These are phyloP conservation scores for Anguilla pacifica DNA, from an alignment of 2,797 vertebrate genomes.

Conservation along the genomic window DNA sequence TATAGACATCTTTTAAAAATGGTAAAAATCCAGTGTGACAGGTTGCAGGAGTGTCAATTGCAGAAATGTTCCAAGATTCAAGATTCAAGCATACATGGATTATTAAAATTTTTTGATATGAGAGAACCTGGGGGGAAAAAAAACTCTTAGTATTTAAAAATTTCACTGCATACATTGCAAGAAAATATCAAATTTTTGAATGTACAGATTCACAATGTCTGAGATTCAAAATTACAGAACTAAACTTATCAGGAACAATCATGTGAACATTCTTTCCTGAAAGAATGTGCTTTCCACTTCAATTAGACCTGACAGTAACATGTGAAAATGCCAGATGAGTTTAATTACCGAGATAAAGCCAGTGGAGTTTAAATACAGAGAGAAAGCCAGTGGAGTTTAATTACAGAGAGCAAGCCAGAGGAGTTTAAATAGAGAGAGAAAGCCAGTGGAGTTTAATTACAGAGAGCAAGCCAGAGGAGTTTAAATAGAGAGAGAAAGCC, in stretches of 20 bases:
- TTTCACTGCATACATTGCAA: background rate
- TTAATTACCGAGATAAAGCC: too few species aligned
- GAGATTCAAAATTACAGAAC: constrained; percentile 2
- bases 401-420: too few species aligned
- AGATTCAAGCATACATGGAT: background rate
- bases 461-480: too few species aligned
- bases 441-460: too few species aligned
- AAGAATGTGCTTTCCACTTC: background rate
- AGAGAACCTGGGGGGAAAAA: background rate
- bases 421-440: too few species aligned
- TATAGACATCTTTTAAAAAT: background rate
- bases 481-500: too few species aligned
- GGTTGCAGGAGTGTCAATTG: background rate
- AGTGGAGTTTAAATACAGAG: background rate
- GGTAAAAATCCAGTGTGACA: background rate
- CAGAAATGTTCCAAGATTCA: background rate
- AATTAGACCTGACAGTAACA: background rate
- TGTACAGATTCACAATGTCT: background rate
- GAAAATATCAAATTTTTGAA: background rate
- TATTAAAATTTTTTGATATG: background rate
- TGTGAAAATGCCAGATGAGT: background rate
- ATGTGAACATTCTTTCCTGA: constrained; percentile 14
- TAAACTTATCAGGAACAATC: constrained; percentile 17
- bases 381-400: too few species aligned
- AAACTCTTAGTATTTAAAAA: background rate